Percentiles rank a stretch among this genome's conserved stretches.
Evolutionary conservation across 2,888 invertebrate genomes (phyloP).

Genomic region (Malthinus seriepunctatus): DNA sequence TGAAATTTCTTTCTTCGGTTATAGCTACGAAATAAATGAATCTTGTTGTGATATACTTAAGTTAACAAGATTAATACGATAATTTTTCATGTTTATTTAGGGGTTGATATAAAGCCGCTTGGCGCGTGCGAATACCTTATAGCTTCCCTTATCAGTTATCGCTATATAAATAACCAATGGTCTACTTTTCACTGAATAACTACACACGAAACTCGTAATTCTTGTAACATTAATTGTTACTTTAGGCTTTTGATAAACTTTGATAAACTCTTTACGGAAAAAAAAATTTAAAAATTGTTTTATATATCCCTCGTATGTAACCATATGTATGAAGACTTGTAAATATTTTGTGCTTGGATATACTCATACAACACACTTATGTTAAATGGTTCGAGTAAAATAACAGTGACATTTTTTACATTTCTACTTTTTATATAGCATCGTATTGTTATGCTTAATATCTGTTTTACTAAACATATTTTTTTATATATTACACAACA

Average conservation of each 20-base stretch:
- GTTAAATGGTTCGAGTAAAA: slow-evolving; percentile 20
- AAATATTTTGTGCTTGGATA: neutral
- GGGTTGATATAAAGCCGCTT: slow-evolving; percentile 18
- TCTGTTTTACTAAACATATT: slow-evolving; percentile 15
- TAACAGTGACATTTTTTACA: slow-evolving; percentile 20
- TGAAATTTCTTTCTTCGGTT: neutral
- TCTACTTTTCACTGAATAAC: slow-evolving; percentile 18
- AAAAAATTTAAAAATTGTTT: too few relatives aligned
- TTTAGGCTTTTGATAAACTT: too few relatives aligned
- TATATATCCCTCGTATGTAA: too few relatives aligned
- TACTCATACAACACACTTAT: slow-evolving; percentile 13
- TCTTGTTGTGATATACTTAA: slow-evolving; percentile 4
- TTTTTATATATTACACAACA: slow-evolving; percentile 11
- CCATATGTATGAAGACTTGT: neutral
- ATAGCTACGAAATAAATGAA: slow-evolving; percentile 9
- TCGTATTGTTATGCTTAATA: slow-evolving; percentile 10
- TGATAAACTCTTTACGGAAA: too few relatives aligned
- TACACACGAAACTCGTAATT: slow-evolving; percentile 8
- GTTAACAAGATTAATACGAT: slow-evolving; percentile 7
- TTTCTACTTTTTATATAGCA: slow-evolving; percentile 18
- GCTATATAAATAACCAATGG: slow-evolving; percentile 25
- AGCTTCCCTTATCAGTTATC: slow-evolving; percentile 21
- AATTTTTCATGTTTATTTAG: slow-evolving; percentile 24
- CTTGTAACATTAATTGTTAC: neutral
- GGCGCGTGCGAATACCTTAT: slow-evolving; percentile 20